phyloP scores from a whole-genome alignment of 2,797 vertebrate genomes.

The Scarus forsteni region DNA sequence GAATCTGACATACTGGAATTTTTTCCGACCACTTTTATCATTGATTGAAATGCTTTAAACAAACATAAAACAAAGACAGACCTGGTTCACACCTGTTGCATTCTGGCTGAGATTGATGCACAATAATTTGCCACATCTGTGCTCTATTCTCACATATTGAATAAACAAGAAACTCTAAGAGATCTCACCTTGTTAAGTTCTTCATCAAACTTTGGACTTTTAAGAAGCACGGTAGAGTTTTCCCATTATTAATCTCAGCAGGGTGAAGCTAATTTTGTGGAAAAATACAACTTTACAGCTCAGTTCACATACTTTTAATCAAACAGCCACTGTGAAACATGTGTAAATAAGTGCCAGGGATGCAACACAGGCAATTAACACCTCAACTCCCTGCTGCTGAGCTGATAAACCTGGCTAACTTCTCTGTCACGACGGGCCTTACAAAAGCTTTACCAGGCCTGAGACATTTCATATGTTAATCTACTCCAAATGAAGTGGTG shows the following conservation, averaged over 20 bases:
- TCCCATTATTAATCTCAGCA: conserved; percentile 20
- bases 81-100: conserved; percentile 68
- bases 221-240: conserved; percentile 19
- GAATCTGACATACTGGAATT: neutral
- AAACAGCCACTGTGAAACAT: conserved; percentile 5
- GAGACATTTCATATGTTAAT: conserved; percentile 52
- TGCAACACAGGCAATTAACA: conserved; percentile 45
- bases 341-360: conserved; percentile 33
- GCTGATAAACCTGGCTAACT: conserved; percentile 24
- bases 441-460: conserved; percentile 36
- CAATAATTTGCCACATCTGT: conserved; percentile 58
- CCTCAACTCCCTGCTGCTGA: conserved; percentile 31
- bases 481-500: conserved; percentile 51
- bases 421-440: conserved; percentile 32
- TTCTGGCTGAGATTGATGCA: conserved; percentile 41
- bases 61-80: conserved; percentile 61
- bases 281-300: conserved; percentile 19
- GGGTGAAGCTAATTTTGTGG: conserved; percentile 8
- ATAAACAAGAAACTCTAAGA: conserved; percentile 32
- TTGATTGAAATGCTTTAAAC: conserved; percentile 43
- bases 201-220: conserved; percentile 9
- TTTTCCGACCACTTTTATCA: conserved; percentile 24
- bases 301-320: conserved; percentile 18
- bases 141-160: conserved; percentile 16
- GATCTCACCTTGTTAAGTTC: conserved; percentile 29